phyloP scores from a whole-genome alignment of 2,888 invertebrate genomes.

The Callimorpha dominula region DNA sequence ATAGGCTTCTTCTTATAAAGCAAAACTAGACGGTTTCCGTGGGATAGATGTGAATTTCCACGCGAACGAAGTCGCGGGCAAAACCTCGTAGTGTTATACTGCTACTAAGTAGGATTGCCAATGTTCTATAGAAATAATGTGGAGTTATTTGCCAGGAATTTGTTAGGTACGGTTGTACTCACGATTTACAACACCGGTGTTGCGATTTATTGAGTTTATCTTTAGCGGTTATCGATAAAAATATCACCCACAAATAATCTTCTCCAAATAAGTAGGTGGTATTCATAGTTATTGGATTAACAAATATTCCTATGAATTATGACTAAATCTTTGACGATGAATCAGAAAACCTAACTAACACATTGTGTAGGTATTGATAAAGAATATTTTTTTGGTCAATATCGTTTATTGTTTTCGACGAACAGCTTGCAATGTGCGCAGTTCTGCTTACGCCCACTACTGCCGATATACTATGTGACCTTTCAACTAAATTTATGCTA shows the following conservation, averaged over 20 bases:
- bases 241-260: not conserved
- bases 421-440: not conserved
- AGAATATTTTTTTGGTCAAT: not conserved
- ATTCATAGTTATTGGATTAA: constrained; percentile 4
- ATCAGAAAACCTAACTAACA: constrained; percentile 35
- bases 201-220: not conserved
- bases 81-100: not conserved
- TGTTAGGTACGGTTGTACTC: not conserved
- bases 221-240: constrained; percentile 1
- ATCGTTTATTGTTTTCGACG: not conserved
- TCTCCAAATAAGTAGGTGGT: not conserved
- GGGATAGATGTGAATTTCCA: too few relatives aligned
- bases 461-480: not conserved
- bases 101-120: not conserved
- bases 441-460: not conserved
- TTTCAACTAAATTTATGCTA: not conserved
- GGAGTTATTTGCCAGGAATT: not conserved
- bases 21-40: too few relatives aligned
- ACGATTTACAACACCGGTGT: not conserved
- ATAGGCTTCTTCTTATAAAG: too few relatives aligned
- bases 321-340: constrained; percentile 33
- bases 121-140: not conserved
- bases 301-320: constrained; percentile 42
- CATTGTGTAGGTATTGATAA: not conserved
- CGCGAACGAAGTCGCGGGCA: too few relatives aligned